Base-by-base conservation (phyloP, 1,140 invertebrate genomes). In the Coenobita brevimanus region DNA sequence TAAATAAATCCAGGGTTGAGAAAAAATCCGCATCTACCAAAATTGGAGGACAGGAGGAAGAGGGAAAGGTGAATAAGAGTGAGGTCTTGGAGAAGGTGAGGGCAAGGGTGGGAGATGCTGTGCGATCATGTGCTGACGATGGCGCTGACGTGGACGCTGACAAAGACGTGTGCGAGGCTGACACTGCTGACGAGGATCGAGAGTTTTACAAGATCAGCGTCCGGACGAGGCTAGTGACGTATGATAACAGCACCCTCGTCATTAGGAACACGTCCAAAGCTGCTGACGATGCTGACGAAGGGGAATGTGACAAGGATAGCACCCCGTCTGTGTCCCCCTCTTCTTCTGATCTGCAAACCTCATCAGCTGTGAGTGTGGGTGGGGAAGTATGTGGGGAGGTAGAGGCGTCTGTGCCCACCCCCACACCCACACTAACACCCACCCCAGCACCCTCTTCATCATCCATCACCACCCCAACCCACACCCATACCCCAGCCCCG, bases 151-250 rank as follows among this genome's bases (percentile, higher is more conserved):
- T 67, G 30, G 83, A 86, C 57, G 84, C 41, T 30, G 84, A 86
- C 43, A 86, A 86, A 27, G 84, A 86, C 62, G 84, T 86, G 75
- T 86, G 84, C 27, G 84, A 86, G 60, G 73, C 84, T 8, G 84
- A 78, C 13, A 73, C 33, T 41, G 41, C 8, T 6, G 84, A 86
- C 36, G 84, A 86, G 1, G 75, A 86, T 8, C 27, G 54, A 17
- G 84, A 86, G 60, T 86, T 86, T 43, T 86, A 86, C 73, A 78
- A 69, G 75, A 79, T 86, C 43, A 78, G 76, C 38, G 84, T 86
- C 0, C 75, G 67, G 76, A 86, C 84, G 36, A n/a, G 84, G 15
- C 75, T 86, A n/a, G 84, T 86, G 75, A 86, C 30, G 24, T 86
- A 86, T 75, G 67, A 79, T 60, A 86, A 86, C 84, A 86, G 60